phyloP scores from a whole-genome alignment of 2,888 invertebrate species.

The Thereva nobilitata region DNA sequence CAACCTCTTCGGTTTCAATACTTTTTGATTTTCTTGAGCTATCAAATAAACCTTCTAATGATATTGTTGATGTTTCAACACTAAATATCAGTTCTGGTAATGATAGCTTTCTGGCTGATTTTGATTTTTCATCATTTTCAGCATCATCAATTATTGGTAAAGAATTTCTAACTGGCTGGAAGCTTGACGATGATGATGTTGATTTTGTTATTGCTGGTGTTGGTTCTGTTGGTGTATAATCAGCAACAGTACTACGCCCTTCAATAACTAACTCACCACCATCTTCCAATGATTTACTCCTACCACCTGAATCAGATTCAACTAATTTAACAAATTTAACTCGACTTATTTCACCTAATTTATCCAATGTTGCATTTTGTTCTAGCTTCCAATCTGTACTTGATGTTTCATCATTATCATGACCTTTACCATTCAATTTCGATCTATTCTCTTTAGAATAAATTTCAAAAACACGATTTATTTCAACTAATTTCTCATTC shows the following conservation, averaged over 20 bases:
- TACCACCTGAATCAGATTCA: slow-evolving; percentile 50
- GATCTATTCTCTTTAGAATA: slow-evolving; percentile 68
- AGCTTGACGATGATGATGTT: slow-evolving; percentile 44
- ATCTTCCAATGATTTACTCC: slow-evolving; percentile 37
- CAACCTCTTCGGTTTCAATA: slow-evolving; percentile 40
- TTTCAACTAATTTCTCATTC: slow-evolving; percentile 67
- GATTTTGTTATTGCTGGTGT: slow-evolving; percentile 43
- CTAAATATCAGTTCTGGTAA: slow-evolving; percentile 54
- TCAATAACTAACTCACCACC: slow-evolving; percentile 53
- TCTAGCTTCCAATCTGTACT: slow-evolving; percentile 63
- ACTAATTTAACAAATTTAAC: slow-evolving; percentile 71
- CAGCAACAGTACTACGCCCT: slow-evolving; percentile 57
- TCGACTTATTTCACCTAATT: slow-evolving; percentile 72
- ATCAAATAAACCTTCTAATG: slow-evolving; percentile 70
- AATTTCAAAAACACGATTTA: slow-evolving; percentile 71
- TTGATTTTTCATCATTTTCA: slow-evolving; percentile 3
- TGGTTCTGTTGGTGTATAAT: slow-evolving; percentile 55
- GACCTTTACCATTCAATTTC: slow-evolving; percentile 60
- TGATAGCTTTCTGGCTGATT: slow-evolving; percentile 40
- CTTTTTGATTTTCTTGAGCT: slow-evolving; percentile 57
- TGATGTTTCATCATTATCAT: slow-evolving; percentile 59
- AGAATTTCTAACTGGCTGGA: slow-evolving; percentile 40
- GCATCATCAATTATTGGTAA: slow-evolving; percentile 41
- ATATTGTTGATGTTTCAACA: slow-evolving; percentile 67
- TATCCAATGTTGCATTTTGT: slow-evolving; percentile 65